Evolutionary conservation across 1,140 invertebrate species (phyloP), one percentile per base, ranked within the genome.

Genomic region (Bombus vancouverensis): DNA sequence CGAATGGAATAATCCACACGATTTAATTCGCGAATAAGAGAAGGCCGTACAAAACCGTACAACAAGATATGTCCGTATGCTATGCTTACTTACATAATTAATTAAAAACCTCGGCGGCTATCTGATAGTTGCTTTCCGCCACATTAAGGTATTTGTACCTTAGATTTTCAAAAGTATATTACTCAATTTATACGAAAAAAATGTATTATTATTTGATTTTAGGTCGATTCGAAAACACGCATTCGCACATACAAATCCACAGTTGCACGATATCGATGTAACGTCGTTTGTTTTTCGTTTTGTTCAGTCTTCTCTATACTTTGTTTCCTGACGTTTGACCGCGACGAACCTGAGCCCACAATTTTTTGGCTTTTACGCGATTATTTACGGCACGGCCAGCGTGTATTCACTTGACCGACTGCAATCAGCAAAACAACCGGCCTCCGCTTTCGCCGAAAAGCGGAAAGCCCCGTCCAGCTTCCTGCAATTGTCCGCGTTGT

Each of bases 361-460:
- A 85, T 80, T 85, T 84, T 80, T 85, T 34, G 57, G 76, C 68
- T 72, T 80, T 80, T 37, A 34, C 53, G 39, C 66, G 39, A 77
- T 85, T 85, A 85, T 85, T 85, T 85, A 85, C 83, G 53, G 32
- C 53, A 70, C 42, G 22, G 39, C 9, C 57, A 2, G 25, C 44
- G 76, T 28, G 53, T 80, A 85, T 85, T 84, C 76, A 85, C 83
- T 72, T 85, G 53, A 34, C 66, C 53, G 22, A 42, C 37, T 32
- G 53, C 83, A 85, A 85, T 85, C 83, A 80, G 57, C 76, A 65
- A 62, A 72, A 80, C 83, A 85, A 85, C 53, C 42, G 53, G 25
- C 42, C 34, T 25, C 42, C 28, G 12, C 42, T 44, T 22, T 65
- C 76, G 39, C 15, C 28, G 53, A 65, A 39, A 47, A 78, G 12